Percentiles rank a stretch among this genome's conserved stretches.
Evolutionary conservation across 2,888 invertebrate genomes (phyloP).

Genomic region (Drosophila birchii): DNA sequence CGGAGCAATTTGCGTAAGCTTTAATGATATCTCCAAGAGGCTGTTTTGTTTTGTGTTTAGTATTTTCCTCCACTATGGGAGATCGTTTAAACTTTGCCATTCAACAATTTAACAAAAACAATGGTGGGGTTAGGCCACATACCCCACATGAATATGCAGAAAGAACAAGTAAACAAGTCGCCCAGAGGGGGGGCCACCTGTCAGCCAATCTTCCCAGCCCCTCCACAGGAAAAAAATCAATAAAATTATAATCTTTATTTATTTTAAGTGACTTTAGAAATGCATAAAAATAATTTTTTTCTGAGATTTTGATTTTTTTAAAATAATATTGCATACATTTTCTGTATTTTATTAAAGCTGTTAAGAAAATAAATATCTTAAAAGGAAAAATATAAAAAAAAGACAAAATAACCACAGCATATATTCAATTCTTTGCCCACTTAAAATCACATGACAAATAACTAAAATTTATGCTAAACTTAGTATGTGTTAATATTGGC

Average conservation of each 20-base stretch:
- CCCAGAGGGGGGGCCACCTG: slow-evolving; percentile 3
- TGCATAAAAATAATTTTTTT: too few relatives aligned
- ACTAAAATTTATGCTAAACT: slow-evolving; percentile 1
- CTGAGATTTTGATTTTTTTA: not conserved
- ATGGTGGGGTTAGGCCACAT: slow-evolving; percentile 21
- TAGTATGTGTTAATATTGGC: slow-evolving; percentile 21
- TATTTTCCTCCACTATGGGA: not conserved
- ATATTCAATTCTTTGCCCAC: not conserved
- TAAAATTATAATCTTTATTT: too few relatives aligned
- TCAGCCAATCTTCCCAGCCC: not conserved
- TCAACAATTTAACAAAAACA: slow-evolving; percentile 36
- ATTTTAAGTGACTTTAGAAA: too few relatives aligned
- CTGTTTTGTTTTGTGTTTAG: not conserved
- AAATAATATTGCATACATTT: not conserved
- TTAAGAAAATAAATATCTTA: not conserved
- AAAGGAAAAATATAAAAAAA: not conserved
- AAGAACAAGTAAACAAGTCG: slow-evolving; percentile 41
- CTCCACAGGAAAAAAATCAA: not conserved
- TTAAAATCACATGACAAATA: slow-evolving; percentile 1
- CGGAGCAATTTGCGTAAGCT: slow-evolving; percentile 52
- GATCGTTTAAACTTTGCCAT: slow-evolving; percentile 72
- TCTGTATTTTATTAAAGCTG: not conserved
- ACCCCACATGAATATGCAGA: slow-evolving; percentile 39
- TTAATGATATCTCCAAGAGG: slow-evolving; percentile 21
- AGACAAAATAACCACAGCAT: not conserved